A percentile compares a stretch with the other conserved stretches of the same genome.
phyloP scores from a whole-genome alignment of 2,113 vertebrate genomes.

The Malurus melanocephalus region DNA sequence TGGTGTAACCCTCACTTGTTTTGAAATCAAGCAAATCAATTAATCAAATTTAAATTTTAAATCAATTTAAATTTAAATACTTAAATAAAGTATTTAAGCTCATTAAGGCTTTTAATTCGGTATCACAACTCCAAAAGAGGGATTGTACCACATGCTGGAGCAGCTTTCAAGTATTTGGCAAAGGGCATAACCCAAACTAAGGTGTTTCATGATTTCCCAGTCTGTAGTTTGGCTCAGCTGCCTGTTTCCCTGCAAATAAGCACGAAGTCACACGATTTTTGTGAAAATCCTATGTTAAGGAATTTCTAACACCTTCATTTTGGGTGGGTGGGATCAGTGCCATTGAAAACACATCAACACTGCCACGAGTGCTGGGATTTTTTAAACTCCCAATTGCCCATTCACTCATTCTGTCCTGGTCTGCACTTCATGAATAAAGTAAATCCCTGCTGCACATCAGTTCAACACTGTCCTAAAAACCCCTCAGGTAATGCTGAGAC shows the following conservation, averaged over 20 bases:
- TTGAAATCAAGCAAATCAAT: too few relatives aligned
- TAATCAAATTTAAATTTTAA: too few relatives aligned
- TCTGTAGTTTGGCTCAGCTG: not conserved
- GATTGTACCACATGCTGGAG: not conserved
- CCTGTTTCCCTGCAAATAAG: not conserved
- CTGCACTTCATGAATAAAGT: not conserved
- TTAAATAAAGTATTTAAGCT: not conserved
- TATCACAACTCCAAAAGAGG: not conserved
- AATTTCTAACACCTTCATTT: not conserved
- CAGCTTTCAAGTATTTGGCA: not conserved
- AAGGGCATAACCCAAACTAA: not conserved
- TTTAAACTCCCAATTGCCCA: not conserved
- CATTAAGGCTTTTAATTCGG: not conserved
- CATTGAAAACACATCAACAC: not conserved
- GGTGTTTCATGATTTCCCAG: not conserved
- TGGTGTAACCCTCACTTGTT: not conserved
- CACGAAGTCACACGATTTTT: not conserved
- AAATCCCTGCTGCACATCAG: not conserved
- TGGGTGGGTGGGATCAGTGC: not conserved
- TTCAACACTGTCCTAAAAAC: not conserved
- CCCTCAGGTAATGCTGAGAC: not conserved
- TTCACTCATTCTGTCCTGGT: not conserved
- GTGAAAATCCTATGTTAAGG: not conserved
- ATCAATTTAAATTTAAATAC: too few relatives aligned
- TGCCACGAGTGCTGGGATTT: not conserved